A percentile compares a stretch with the other conserved stretches of the same genome.
phyloP scores from a whole-genome alignment of 2,888 invertebrate genomes.

The Thymelicus acteon region DNA sequence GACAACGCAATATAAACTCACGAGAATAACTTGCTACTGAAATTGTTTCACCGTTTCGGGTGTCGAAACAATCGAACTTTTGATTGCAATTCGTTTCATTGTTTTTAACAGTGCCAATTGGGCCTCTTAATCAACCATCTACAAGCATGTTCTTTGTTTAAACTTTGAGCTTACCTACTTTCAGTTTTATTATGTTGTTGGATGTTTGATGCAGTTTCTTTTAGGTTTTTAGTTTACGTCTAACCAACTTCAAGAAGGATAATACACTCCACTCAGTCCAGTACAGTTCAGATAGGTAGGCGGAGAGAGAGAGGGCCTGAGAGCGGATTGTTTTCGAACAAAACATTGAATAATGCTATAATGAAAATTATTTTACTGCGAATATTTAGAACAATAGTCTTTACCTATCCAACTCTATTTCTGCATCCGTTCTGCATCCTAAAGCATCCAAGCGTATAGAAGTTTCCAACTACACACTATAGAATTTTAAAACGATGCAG shows the following conservation, averaged over 20 bases:
- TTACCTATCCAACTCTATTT: not conserved
- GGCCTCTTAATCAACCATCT: conserved; percentile 28
- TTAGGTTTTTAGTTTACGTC: no score
- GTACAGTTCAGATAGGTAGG: no score
- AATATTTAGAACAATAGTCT: no score
- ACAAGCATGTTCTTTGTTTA: conserved; percentile 14
- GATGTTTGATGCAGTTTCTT: no score
- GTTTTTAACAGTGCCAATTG: conserved; percentile 22
- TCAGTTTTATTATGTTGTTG: no score
- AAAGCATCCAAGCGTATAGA: conserved; percentile 10
- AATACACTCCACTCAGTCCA: no score
- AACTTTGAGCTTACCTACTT: not conserved
- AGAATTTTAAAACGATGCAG: conserved; percentile 25
- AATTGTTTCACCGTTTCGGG: conserved; percentile 35
- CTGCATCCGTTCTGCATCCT: conserved; percentile 11
- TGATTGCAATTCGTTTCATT: conserved; percentile 32
- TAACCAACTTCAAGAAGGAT: no score
- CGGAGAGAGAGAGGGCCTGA: no score
- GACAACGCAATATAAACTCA: conserved; percentile 51
- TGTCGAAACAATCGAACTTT: conserved; percentile 34
- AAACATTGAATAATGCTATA: no score
- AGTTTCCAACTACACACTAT: conserved; percentile 18
- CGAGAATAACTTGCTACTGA: conserved; percentile 47
- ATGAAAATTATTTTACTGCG: no score
- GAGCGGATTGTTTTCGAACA: no score